These are phyloP conservation scores for Entelurus aequoreus DNA, from an alignment of 2,113 vertebrate genomes.

Conservation along the genomic window DNA sequence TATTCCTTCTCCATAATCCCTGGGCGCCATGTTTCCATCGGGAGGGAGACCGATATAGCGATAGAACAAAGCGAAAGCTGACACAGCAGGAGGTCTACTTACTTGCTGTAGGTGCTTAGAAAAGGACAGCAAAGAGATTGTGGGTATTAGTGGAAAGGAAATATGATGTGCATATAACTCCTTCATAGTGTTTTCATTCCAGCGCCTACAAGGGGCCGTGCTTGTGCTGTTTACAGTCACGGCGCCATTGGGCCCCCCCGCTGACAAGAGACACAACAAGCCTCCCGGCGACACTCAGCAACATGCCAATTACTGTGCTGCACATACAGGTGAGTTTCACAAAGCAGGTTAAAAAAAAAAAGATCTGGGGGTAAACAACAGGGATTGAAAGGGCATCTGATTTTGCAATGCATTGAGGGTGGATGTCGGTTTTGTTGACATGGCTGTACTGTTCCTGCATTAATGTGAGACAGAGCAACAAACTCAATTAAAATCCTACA, in stretches of 20 bases:
- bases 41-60: not conserved
- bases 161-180: not conserved
- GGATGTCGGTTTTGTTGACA: too few relatives aligned
- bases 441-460: too few relatives aligned
- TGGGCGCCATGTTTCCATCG: not conserved
- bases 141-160: conserved; percentile 2
- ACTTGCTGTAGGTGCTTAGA: not conserved
- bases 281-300: not conserved
- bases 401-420: too few relatives aligned
- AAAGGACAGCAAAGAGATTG: not conserved
- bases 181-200: not conserved
- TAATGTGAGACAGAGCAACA: too few relatives aligned
- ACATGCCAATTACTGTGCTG: conserved; percentile 1
- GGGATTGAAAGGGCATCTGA: too few relatives aligned
- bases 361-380: not conserved
- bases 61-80: not conserved
- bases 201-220: not conserved
- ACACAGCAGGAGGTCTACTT: not conserved
- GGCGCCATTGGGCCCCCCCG: not conserved
- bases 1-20: not conserved
- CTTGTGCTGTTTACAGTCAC: not conserved
- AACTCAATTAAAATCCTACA: too few relatives aligned
- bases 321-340: not conserved
- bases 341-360: not conserved
- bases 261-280: not conserved